Conservation (phyloP, 2,113 vertebrate genomes). For the Lipotes vexillifer region DNA sequence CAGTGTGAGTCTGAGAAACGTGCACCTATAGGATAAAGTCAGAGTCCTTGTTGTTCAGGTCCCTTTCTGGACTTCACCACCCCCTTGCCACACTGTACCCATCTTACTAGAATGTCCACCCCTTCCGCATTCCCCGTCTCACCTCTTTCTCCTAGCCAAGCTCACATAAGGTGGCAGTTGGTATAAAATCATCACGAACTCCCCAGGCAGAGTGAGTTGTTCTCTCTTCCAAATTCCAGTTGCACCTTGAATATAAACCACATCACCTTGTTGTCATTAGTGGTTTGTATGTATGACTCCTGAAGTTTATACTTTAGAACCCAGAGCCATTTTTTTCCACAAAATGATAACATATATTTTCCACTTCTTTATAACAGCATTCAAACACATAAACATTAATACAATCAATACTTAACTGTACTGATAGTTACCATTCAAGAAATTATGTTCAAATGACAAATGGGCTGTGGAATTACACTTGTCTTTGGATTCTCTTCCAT, state of each 20-base stretch:
- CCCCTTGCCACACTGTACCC: neutral
- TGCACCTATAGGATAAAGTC: neutral
- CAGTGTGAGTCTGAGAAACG: neutral
- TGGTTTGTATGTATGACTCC: neutral
- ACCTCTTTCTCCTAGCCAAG: neutral
- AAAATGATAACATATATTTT: neutral
- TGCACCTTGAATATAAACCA: neutral
- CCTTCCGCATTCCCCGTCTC: accelerated
- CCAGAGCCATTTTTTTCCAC: neutral
- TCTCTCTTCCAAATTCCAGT: neutral
- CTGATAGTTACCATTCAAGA: neutral
- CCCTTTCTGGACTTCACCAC: neutral
- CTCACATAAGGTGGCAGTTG: neutral
- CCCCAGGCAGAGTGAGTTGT: neutral
- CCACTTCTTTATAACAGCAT: neutral
- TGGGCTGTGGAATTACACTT: neutral
- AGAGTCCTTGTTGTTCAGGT: neutral
- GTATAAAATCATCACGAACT: neutral
- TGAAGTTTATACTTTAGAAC: neutral
- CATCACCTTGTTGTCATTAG: neutral
- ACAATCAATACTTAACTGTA: neutral
- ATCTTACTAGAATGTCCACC: neutral
- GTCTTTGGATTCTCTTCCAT: neutral
- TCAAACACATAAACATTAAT: neutral
- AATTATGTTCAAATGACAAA: neutral